Evolutionary conservation across 2,888 invertebrate genomes (phyloP), one percentile per base, ranked within the genome.

Genomic region (Leptogaster cylindrica): DNA sequence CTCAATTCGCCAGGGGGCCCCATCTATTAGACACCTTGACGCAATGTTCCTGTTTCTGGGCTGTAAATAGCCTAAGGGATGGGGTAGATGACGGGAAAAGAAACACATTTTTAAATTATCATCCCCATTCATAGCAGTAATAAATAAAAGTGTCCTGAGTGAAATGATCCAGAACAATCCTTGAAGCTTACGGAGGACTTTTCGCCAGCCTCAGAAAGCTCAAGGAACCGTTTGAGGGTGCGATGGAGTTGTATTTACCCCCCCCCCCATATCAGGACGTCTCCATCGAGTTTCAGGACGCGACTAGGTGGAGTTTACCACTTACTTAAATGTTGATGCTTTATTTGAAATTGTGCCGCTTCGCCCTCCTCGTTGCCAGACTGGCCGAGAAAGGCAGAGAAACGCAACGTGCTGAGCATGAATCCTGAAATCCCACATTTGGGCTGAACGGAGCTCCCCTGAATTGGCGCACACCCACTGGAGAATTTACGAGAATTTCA

Each of bases 81-180:
- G 52, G 33, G 16, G 12, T 18, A 61, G 31, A 48, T 18, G 33
- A 52, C 52, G 52, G 18, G 52, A 51, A 65, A 67, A 65, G 64
- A 44, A 65, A 63, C 65, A 67, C 67, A 67, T 65, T 68, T 68
- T 52, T 50, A 70, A 70, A 70, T 70, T 70, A 70, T 70, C 52
- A 70, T 68, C 67, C 67, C 41, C 31, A 58, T 58, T 58, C 63
- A 46, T 44, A 14, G 14, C 16, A 12, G 36, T 10, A 61, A 65
- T 65, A 70, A 68, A 70, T 67, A 70, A 70, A 70, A 65, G 51
- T 66, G 65, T 66, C 67, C 65, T 33, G 44, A 48, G 67, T 58
- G 65, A 70, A 70, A 70, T 70, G 70, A 70, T 70, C 70, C 70
- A 61, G 51, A 67, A 70, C 28, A 66, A 70, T 67, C 63, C 67